These are phyloP conservation scores for Squalus acanthias DNA, from an alignment of 2,797 vertebrate species.

Conservation along the genomic window DNA sequence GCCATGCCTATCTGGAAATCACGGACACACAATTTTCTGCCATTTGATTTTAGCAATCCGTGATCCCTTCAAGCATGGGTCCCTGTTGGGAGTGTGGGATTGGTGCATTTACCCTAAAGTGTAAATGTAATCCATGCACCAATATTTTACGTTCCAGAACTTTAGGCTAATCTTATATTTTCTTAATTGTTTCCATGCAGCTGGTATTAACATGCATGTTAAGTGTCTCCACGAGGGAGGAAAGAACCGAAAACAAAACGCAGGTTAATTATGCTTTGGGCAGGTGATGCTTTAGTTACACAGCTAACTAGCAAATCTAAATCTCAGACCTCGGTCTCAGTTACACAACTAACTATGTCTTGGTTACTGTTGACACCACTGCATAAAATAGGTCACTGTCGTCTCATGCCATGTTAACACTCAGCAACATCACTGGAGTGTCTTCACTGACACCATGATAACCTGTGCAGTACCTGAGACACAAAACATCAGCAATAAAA, in stretches of 20 bases:
- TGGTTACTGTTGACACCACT: neutral
- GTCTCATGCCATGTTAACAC: too few species aligned
- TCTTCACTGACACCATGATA: too few species aligned
- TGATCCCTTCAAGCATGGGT: neutral
- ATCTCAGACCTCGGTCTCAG: neutral
- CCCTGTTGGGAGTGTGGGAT: neutral
- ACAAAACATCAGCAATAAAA: too few species aligned
- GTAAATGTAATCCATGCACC: neutral
- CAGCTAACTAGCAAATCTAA: neutral
- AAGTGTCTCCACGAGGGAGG: neutral
- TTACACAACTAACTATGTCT: neutral
- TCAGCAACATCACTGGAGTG: too few species aligned
- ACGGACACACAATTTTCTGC: neutral
- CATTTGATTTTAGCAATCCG: neutral
- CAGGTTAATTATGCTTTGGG: neutral
- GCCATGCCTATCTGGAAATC: neutral
- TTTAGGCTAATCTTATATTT: neutral
- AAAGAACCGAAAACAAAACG: neutral
- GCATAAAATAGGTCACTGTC: too few species aligned
- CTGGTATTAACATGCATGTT: neutral
- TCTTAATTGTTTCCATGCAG: neutral
- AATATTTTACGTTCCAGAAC: neutral
- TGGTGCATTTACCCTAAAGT: neutral
- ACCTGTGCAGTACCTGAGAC: too few species aligned
- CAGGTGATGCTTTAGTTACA: neutral